Conservation (phyloP, 23 tunicate species). For the Halocynthia aurantium region DNA sequence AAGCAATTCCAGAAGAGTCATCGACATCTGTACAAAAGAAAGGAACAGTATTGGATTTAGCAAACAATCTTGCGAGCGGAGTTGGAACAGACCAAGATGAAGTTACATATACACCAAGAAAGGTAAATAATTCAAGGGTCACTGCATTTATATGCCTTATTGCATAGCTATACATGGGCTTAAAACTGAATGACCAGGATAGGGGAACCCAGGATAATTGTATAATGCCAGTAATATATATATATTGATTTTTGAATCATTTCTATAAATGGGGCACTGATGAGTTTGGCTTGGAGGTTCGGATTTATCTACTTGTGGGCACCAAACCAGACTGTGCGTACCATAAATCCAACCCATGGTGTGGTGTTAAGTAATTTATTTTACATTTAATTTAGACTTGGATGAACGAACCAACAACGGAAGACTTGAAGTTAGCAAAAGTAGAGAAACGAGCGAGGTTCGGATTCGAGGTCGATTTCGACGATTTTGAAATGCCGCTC, state of each 20-base stretch:
- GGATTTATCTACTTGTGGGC: too few relatives aligned
- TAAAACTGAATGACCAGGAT: not conserved
- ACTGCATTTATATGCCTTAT: not conserved
- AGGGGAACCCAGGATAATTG: not conserved
- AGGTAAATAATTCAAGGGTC: conserved; percentile 16
- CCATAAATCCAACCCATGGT: not conserved
- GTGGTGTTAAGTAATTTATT: not conserved
- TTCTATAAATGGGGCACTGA: too few relatives aligned
- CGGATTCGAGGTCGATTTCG: conserved; percentile 88
- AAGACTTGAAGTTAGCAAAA: conserved; percentile 40
- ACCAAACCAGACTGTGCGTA: too few relatives aligned
- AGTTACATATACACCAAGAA: conserved; percentile 62
- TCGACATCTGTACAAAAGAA: conserved; percentile 12
- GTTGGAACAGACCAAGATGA: conserved; percentile 22
- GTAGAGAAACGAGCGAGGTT: conserved; percentile 69
- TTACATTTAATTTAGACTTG: conserved; percentile 48
- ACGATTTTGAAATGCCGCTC: conserved; percentile 69
- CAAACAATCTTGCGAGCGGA: conserved; percentile 29
- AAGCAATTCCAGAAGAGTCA: conserved; percentile 6
- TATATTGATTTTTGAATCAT: too few relatives aligned
- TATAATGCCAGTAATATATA: too few relatives aligned
- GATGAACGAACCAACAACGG: conserved; percentile 66
- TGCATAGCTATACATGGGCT: too few relatives aligned
- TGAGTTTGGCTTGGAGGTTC: too few relatives aligned
- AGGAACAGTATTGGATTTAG: conserved; percentile 32